Evolutionary conservation across 1,140 invertebrate genomes (phyloP).

Genomic region (Lasioglossum baleicum): DNA sequence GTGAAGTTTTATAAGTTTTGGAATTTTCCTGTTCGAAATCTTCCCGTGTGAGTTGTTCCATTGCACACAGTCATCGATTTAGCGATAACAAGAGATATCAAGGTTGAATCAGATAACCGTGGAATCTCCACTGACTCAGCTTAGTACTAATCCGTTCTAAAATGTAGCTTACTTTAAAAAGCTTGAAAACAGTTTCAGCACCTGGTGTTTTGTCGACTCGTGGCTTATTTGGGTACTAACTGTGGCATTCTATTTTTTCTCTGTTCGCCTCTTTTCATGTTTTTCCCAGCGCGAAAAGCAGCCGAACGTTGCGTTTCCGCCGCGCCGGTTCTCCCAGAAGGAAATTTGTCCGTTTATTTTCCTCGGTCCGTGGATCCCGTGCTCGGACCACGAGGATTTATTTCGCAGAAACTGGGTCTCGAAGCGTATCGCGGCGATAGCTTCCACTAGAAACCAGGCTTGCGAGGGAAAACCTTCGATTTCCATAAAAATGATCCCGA

Average conservation of each 20-base stretch:
- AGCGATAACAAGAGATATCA: too few relatives aligned
- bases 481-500: neutral
- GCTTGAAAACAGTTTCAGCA: slow-evolving; percentile 11
- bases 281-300: neutral
- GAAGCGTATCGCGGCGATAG: neutral
- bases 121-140: too few relatives aligned
- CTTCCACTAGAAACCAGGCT: neutral
- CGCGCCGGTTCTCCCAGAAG: neutral
- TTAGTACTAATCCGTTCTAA: too few relatives aligned
- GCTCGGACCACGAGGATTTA: neutral
- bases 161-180: neutral
- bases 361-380: neutral
- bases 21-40: too few relatives aligned
- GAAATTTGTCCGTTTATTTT: slow-evolving; percentile 3
- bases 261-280: too few relatives aligned
- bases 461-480: neutral
- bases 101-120: too few relatives aligned
- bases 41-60: too few relatives aligned
- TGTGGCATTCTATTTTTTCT: neutral
- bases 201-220: slow-evolving; percentile 5
- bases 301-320: neutral
- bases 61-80: too few relatives aligned
- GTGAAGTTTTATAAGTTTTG: too few relatives aligned
- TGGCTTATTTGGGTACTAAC: neutral
- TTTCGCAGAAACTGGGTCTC: slow-evolving; percentile 7